Evolutionary conservation across 1,140 invertebrate genomes (phyloP), one percentile per base, ranked within the genome.

Genomic region (Solenopsis fugax): DNA sequence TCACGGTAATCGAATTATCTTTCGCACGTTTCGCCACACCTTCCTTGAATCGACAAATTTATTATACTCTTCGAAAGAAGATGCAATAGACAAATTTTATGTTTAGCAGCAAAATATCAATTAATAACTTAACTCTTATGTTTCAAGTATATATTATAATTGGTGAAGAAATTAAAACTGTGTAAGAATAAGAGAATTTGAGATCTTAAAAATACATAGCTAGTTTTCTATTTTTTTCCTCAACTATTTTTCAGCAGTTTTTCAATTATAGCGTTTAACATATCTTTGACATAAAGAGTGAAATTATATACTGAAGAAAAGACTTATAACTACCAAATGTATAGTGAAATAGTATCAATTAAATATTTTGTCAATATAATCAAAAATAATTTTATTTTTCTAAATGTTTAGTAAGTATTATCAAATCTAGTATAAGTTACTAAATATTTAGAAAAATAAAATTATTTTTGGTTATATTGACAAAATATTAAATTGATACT

Each of bases 1-100:
- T 69, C 41, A 41, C 9, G 45, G 34, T 77, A 67, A 87, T 82
- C 75, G 77, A 86, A 81, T 88, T 88, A 87, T 65, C 67, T 87
- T 75, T 88, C 69, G 45, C 67, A 73, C 34, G 56, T 41, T 58
- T n/a, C 10, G 34, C 13, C 65, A 41, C 21, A 56, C 50, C 72
- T 52, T n/a, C 52, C 16, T 71, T 12, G 41, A 87, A 87, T 82
- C 41, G 71, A 50, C 18, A 64, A 48, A 13, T 50, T 73, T 12
- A 18, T 73, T 7, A 73, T 73, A 34, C 16, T 56, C 7, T 41
- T 45, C 12, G 7, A 13, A 64, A 24, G 9, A 18, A 54, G 52
- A 54, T 54, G 2, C 16, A 5, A 60, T 50, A 37, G 41, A 24
- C 10, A 48, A 73, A 24, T 52, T 16, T 9, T n/a, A 2, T 6